Conservation (phyloP, 1,140 invertebrate species). For the Plectus sambesii region DNA sequence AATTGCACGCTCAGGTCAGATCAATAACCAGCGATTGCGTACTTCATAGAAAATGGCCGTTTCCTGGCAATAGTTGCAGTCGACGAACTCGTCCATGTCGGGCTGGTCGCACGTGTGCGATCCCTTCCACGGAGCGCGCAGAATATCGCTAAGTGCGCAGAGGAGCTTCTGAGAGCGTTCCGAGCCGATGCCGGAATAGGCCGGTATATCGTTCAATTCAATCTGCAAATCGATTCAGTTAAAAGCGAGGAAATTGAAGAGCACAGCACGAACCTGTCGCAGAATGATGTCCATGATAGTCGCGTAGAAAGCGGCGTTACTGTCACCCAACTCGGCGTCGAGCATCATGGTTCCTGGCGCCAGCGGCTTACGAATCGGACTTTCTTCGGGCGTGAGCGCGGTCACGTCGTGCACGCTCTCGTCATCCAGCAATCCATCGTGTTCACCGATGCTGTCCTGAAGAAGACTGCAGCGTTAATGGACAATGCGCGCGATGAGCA, state of each 20-base stretch:
- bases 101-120: slow-evolving; percentile 58
- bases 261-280: slow-evolving; percentile 63
- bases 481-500: no score
- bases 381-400: slow-evolving; percentile 11
- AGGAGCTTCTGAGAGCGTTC: slow-evolving; percentile 63
- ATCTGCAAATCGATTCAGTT: slow-evolving; percentile 54
- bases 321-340: no score
- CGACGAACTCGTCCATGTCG: slow-evolving; percentile 49
- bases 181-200: slow-evolving; percentile 56
- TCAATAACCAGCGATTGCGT: slow-evolving; percentile 3
- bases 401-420: slow-evolving; percentile 31
- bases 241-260: slow-evolving; percentile 12
- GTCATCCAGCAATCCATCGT: background rate
- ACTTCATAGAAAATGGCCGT: slow-evolving; percentile 85
- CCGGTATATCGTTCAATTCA: slow-evolving; percentile 65
- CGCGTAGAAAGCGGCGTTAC: slow-evolving; percentile 72
- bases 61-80: slow-evolving; percentile 81
- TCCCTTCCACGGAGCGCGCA: slow-evolving; percentile 60
- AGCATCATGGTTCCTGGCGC: no score
- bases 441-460: background rate
- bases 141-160: slow-evolving; percentile 66
- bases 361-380: slow-evolving; percentile 30
- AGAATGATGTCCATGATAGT: slow-evolving; percentile 87
- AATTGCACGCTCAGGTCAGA: slow-evolving; percentile 9
- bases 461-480: no score